A percentile compares a stretch with the other conserved stretches of the same genome.
phyloP scores from a whole-genome alignment of 1,140 invertebrate species.

The Psilanteris sp. region DNA sequence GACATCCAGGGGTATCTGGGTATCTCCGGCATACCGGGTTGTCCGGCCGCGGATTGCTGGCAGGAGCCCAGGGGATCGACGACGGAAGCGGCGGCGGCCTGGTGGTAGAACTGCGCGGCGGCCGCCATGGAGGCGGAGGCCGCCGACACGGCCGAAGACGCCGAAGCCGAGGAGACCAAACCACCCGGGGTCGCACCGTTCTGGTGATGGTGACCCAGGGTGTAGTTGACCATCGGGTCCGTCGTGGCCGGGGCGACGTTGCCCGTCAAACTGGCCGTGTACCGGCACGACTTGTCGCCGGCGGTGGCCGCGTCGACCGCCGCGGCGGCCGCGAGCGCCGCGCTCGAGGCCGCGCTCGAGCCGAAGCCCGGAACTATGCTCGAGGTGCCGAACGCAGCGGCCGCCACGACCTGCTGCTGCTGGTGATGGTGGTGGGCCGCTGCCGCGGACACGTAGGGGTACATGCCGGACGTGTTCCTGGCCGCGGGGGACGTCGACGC shows the following conservation, averaged over 20 bases:
- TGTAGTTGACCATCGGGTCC: conserved; percentile 90
- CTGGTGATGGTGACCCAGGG: conserved; percentile 86
- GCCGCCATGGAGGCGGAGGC: conserved; percentile 88
- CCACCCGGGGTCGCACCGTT: conserved; percentile 83
- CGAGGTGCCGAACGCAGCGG: conserved; percentile 84
- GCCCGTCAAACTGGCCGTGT: conserved; percentile 84
- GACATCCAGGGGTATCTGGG: conserved; percentile 98
- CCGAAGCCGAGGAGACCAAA: conserved; percentile 80
- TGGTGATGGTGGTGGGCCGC: conserved; percentile 86
- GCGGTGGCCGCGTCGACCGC: conserved; percentile 81
- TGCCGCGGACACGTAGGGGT: conserved; percentile 85
- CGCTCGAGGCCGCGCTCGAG: conserved; percentile 80
- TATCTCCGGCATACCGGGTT: conserved; percentile 90
- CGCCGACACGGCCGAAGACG: conserved; percentile 82
- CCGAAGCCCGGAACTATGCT: conserved; percentile 86
- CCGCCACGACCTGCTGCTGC: conserved; percentile 85
- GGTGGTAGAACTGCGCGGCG: conserved; percentile 93
- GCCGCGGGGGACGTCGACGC: conserved; percentile 82
- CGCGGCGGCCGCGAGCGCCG: conserved; percentile 83
- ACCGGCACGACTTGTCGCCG: conserved; percentile 88
- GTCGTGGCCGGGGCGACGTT: conserved; percentile 82
- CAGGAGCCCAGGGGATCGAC: conserved; percentile 84
- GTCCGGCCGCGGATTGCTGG: conserved; percentile 84
- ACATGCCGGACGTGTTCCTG: conserved; percentile 82
- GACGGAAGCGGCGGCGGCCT: conserved; percentile 85